Base-by-base conservation (phyloP, 2,113 vertebrate species). In the Cebidichthys violaceus region DNA sequence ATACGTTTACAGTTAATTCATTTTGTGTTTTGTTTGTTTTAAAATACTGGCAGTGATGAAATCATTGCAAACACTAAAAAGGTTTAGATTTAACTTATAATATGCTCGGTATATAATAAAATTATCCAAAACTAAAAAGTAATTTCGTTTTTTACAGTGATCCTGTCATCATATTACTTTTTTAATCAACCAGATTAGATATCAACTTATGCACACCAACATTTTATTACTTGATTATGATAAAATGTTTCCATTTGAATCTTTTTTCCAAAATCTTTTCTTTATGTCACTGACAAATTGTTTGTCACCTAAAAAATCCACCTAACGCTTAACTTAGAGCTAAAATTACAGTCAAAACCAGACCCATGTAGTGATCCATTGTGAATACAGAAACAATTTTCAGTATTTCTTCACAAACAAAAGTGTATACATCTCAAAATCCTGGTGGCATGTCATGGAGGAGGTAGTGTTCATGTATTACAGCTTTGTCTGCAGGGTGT, bases 401-500 rank as follows among this genome's bases (percentile, higher is more conserved):
- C 14, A 70, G 24, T 45, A 37, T 70, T 59, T 73, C 22, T 72
- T 68, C 9, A 45, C 17, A 37, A 20, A 14, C 20, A 71, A 70
- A 82, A 37, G 79, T 37, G 7, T 64, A 35, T 27, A 82, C 65
- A 72, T 84, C 31, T 69, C 29, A 67, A 68, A 74, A 82, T 59
- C 41, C 10, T 69, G 70, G 33, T 64, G 79, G 57, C 55, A 77
- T 70, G 65, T 60, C 9, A 81, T 0, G 18, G 62, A 61, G 50
- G 59, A 79, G 88, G 70, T 43, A 10, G 70, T 59, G 60, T 75
- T 81, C 57, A 60, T 41, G 64, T 60, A 77, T 80, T 71, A 52
- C 17, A 70, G 77, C 45, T 85, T 43, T 81, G 78, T 88, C 87
- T 90, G 85, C 81, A 60, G 89, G 89, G 90, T 86, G 82, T 90